phyloP scores from a whole-genome alignment of 2,113 vertebrate genomes.

The Ptychochromis oligacanthus region DNA sequence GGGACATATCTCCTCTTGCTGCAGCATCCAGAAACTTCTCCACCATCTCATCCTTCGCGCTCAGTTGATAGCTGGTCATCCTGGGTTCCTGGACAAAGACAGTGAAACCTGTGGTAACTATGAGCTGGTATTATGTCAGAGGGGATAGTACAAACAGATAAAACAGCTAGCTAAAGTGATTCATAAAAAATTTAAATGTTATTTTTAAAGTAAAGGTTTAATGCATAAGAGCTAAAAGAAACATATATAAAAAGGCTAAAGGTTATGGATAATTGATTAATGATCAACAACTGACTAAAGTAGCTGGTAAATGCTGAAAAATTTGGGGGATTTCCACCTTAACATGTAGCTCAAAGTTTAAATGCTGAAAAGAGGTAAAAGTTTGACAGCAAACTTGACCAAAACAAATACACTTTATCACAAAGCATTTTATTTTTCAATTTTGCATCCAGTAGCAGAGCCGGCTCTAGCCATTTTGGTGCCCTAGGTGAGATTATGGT shows the following conservation, averaged over 20 bases:
- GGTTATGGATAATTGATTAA: rapidly evolving
- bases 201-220: background rate
- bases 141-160: background rate
- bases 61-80: constrained; percentile 66
- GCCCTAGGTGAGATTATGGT: too few relatives aligned
- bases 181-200: background rate
- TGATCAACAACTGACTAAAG: background rate
- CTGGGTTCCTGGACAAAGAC: rapidly evolving
- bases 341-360: background rate
- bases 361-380: background rate
- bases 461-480: too few relatives aligned
- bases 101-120: background rate
- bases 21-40: constrained; percentile 82
- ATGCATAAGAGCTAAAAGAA: background rate
- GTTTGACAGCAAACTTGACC: background rate
- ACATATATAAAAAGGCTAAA: background rate
- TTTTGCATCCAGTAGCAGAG: background rate
- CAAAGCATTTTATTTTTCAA: rapidly evolving
- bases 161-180: background rate
- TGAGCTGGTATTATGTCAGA: background rate
- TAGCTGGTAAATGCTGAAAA: too few relatives aligned
- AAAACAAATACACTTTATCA: rapidly evolving
- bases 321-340: background rate
- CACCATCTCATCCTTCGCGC: constrained; percentile 74
- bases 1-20: constrained; percentile 82